Evolutionary conservation across 2,888 invertebrate species (phyloP).

Genomic region (Papilio gigon): DNA sequence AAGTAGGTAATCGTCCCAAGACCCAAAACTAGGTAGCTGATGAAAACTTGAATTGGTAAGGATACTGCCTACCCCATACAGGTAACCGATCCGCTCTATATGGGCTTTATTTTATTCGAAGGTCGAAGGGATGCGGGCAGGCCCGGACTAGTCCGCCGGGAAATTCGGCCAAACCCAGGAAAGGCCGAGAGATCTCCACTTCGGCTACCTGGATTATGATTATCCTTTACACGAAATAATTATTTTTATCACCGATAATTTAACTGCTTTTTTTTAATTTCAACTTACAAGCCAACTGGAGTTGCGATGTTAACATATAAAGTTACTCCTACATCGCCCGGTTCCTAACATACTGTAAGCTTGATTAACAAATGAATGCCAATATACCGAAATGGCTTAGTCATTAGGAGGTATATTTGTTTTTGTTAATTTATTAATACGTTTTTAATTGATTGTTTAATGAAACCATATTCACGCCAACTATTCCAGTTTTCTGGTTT

Average conservation of each 20-base stretch:
- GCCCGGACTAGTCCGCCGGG: slow-evolving; percentile 29
- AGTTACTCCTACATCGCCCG: too few species aligned
- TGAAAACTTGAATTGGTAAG: slow-evolving; percentile 12
- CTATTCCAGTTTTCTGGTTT: too few species aligned
- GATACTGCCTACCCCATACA: slow-evolving; percentile 26
- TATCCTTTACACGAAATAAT: not conserved
- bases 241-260: not conserved
- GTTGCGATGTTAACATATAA: too few species aligned
- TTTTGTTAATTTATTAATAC: too few species aligned
- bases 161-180: slow-evolving; percentile 21
- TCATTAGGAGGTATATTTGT: too few species aligned
- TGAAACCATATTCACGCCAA: too few species aligned
- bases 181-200: not conserved
- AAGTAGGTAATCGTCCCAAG: slow-evolving; percentile 28
- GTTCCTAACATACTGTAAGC: too few species aligned
- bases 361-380: too few species aligned
- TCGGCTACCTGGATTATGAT: slow-evolving; percentile 16
- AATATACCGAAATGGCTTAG: too few species aligned
- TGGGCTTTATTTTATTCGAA: slow-evolving; percentile 32
- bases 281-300: too few species aligned
- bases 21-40: slow-evolving; percentile 36
- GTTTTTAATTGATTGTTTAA: too few species aligned
- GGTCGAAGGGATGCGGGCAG: slow-evolving; percentile 33
- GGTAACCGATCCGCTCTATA: slow-evolving; percentile 32
- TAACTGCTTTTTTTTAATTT: not conserved